Evolutionary conservation across 2,888 invertebrate genomes (phyloP).

Genomic region (Drosophila greeni): DNA sequence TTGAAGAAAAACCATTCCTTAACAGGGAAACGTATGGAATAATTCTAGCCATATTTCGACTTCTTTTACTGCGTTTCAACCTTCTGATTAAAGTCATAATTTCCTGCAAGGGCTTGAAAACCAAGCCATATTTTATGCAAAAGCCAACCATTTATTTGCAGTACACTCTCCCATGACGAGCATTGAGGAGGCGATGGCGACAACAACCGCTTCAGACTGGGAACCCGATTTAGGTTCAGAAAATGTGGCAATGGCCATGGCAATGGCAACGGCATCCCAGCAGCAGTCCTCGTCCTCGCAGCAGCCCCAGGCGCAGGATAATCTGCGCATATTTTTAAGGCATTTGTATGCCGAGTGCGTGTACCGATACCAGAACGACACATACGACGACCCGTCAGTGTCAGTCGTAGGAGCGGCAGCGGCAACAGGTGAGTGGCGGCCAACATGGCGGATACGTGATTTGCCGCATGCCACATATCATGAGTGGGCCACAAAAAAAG

Average conservation of each 20-base stretch:
- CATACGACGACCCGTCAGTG: slow-evolving; percentile 38
- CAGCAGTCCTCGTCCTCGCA: slow-evolving; percentile 7
- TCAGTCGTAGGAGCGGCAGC: slow-evolving; percentile 15
- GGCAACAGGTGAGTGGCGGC: slow-evolving; percentile 53
- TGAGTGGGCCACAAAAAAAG: background rate
- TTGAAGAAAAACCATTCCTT: background rate
- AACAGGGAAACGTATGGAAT: background rate
- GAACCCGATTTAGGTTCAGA: slow-evolving; percentile 1
- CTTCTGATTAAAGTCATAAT: background rate
- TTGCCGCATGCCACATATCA: slow-evolving; percentile 12
- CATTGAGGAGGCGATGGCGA: slow-evolving; percentile 22
- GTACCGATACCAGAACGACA: slow-evolving; percentile 69
- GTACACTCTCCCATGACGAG: slow-evolving; percentile 35
- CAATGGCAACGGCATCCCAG: slow-evolving; percentile 3
- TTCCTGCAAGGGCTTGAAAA: background rate
- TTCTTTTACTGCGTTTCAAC: background rate
- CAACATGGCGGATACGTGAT: slow-evolving; percentile 21
- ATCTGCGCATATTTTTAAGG: slow-evolving; percentile 63
- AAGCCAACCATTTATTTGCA: slow-evolving; percentile 4
- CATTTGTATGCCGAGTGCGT: slow-evolving; percentile 76
- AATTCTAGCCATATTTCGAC: too few relatives aligned
- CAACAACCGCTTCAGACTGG: slow-evolving; percentile 10
- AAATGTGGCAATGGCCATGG: slow-evolving; percentile 15
- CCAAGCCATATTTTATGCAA: slow-evolving; percentile 4
- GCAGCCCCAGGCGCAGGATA: slow-evolving; percentile 50